phyloP scores from a whole-genome alignment of 2,797 vertebrate species.

The Poecilia velifera region DNA sequence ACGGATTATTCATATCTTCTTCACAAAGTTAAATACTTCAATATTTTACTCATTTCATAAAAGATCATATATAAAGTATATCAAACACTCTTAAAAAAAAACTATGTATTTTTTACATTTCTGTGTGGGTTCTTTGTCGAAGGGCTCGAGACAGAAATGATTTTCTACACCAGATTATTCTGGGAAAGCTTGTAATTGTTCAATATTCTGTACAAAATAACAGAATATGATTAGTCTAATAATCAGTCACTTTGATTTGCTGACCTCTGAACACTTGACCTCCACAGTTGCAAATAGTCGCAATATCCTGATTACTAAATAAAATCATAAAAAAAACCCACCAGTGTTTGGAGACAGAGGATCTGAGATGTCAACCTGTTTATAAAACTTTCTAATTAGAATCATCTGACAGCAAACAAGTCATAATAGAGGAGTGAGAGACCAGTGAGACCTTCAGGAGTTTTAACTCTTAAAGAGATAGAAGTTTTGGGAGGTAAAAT shows the following conservation, averaged over 20 bases:
- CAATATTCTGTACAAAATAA: not conserved
- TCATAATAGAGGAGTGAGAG: not conserved
- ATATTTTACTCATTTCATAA: not conserved
- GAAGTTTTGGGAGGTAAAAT: not conserved
- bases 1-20: not conserved
- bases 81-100: not conserved
- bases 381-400: not conserved
- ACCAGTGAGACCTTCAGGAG: not conserved
- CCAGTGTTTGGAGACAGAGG: not conserved
- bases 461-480: not conserved
- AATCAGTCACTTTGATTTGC: not conserved
- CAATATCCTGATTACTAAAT: not conserved
- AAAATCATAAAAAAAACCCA: not conserved
- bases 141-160: not conserved
- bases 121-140: not conserved
- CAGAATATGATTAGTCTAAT: not conserved
- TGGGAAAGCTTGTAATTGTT: not conserved
- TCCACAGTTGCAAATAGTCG: not conserved
- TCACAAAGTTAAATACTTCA: not conserved
- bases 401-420: not conserved
- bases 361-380: not conserved
- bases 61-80: not conserved
- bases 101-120: not conserved
- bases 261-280: not conserved
- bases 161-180: not conserved